Conservation (phyloP, 2,797 vertebrate species). For the Melanotaenia trifasciata region DNA sequence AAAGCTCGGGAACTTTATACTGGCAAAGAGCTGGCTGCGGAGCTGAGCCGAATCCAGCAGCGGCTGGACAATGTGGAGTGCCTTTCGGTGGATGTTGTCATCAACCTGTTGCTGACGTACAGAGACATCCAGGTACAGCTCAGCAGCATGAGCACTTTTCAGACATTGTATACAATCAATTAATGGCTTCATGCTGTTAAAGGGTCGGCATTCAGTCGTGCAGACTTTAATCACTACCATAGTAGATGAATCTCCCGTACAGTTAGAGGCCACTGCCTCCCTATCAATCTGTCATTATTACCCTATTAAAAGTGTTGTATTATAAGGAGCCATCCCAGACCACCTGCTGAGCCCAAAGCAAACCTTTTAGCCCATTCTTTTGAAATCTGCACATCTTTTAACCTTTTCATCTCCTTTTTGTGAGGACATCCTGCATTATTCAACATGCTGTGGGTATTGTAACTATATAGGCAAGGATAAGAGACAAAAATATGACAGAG, state of each 20-base stretch:
- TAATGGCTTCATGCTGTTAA: neutral
- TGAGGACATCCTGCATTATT: slow-evolving; percentile 76
- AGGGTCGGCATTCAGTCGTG: neutral
- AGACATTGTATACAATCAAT: neutral
- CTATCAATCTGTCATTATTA: slow-evolving; percentile 7
- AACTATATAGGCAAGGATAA: slow-evolving; percentile 35
- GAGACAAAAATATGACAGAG: slow-evolving; percentile 45
- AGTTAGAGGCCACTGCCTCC: slow-evolving; percentile 30
- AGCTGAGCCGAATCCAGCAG: slow-evolving; percentile 93
- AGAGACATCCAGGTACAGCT: slow-evolving; percentile 94
- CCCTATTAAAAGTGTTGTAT: neutral
- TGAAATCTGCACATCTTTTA: slow-evolving; percentile 44
- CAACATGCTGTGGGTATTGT: slow-evolving; percentile 48
- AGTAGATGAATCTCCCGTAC: neutral
- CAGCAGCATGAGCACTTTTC: neutral
- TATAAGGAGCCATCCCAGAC: slow-evolving; percentile 15
- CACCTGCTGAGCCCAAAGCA: slow-evolving; percentile 46
- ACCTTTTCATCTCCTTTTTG: slow-evolving; percentile 21
- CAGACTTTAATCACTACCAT: neutral
- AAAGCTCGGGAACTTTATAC: slow-evolving; percentile 93
- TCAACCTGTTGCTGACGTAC: slow-evolving; percentile 96
- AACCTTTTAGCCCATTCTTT: slow-evolving; percentile 40
- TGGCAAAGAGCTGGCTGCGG: slow-evolving; percentile 90
- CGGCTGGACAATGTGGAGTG: slow-evolving; percentile 96
- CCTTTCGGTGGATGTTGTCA: slow-evolving; percentile 95